A percentile compares a stretch with the other conserved stretches of the same genome.
Evolutionary conservation across 1,140 invertebrate genomes (phyloP).

Genomic region (Leucophenga varia): DNA sequence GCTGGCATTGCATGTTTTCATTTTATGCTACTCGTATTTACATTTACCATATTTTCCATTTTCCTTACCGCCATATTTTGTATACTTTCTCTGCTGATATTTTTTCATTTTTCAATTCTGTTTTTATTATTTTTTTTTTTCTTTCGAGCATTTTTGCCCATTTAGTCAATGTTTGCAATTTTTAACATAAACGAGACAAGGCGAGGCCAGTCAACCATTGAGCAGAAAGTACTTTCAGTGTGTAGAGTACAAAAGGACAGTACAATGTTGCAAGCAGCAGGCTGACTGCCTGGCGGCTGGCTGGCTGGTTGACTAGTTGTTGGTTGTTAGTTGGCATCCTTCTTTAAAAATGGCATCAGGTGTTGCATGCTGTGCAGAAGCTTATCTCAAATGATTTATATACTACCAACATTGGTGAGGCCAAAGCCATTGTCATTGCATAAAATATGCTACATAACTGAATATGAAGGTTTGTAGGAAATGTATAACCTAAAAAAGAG

Average conservation of each 20-base stretch:
- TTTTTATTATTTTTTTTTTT: constrained; percentile 21
- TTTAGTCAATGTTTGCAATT: constrained; percentile 48
- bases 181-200: constrained; percentile 27
- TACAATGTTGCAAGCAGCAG: too few relatives aligned
- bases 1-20: constrained; percentile 46
- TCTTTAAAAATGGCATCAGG: constrained; percentile 53
- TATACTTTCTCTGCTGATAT: not conserved
- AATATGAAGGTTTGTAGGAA: too few relatives aligned
- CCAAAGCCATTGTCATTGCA: constrained; percentile 56
- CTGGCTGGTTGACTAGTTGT: too few relatives aligned
- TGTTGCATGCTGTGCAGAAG: constrained; percentile 54
- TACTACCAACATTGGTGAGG: constrained; percentile 55
- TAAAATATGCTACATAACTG: constrained; percentile 50
- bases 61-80: not conserved
- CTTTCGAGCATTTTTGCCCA: constrained; percentile 40
- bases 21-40: constrained; percentile 50
- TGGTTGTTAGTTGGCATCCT: constrained; percentile 35
- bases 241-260: too few relatives aligned
- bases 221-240: too few relatives aligned
- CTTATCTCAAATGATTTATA: constrained; percentile 57
- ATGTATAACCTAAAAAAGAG: too few relatives aligned
- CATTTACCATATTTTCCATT: constrained; percentile 41
- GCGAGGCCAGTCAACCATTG: constrained; percentile 12
- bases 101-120: constrained; percentile 17
- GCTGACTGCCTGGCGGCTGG: too few relatives aligned